Conservation (phyloP, 1,140 invertebrate species). For the Aphaenogaster floridana region DNA sequence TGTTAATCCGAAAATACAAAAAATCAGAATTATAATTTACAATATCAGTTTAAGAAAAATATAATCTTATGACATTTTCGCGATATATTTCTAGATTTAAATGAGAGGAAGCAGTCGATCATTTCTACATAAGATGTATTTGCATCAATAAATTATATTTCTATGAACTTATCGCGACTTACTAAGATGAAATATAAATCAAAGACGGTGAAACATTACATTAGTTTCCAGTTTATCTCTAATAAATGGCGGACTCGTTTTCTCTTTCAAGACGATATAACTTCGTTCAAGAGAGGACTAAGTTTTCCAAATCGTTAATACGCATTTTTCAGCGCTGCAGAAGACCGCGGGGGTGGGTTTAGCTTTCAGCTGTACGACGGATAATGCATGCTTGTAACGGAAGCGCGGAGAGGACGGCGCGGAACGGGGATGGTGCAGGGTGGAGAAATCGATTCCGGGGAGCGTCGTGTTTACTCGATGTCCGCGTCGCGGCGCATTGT, state of each 20-base stretch:
- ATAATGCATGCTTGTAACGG: conserved; percentile 57
- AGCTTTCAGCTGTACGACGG: conserved; percentile 57
- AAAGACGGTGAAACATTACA: not conserved
- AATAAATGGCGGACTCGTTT: not conserved
- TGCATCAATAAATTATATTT: not conserved
- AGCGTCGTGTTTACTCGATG: conserved; percentile 72
- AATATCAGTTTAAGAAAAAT: not conserved
- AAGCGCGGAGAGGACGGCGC: conserved; percentile 38
- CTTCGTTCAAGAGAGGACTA: not conserved
- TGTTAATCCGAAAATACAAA: not conserved
- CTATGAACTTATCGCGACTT: not conserved
- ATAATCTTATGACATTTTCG: not conserved
- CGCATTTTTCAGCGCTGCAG: conserved; percentile 48
- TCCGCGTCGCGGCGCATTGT: conserved; percentile 73
- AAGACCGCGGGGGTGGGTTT: conserved; percentile 22
- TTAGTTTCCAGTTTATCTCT: not conserved
- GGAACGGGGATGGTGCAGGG: conserved; percentile 54
- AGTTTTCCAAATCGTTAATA: conserved; percentile 36
- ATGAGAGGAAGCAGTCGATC: not conserved
- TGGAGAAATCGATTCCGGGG: conserved; percentile 74
- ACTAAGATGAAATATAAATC: not conserved
- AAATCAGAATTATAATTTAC: not conserved
- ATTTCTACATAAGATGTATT: not conserved
- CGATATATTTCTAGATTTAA: not conserved
- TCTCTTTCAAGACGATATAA: conserved; percentile 12